Evolutionary conservation across 2,888 invertebrate species (phyloP).

Genomic region (Drosophila mercatorum): DNA sequence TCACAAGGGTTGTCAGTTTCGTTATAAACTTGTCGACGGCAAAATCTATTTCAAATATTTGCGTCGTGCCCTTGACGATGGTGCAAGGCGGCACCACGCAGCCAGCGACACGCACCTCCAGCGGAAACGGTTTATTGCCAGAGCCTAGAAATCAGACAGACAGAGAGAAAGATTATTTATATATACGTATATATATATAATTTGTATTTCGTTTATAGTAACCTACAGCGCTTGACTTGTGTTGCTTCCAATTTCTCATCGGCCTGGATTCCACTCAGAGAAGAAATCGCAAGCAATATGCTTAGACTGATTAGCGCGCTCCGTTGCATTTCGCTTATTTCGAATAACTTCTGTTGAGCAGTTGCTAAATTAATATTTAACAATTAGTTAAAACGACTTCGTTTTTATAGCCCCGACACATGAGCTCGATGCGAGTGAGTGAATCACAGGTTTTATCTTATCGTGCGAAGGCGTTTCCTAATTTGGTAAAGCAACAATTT

Average conservation of each 20-base stretch:
- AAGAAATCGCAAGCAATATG: conserved; percentile 30
- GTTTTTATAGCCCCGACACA: conserved; percentile 44
- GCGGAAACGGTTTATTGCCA: conserved; percentile 72
- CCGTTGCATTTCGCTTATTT: conserved; percentile 38
- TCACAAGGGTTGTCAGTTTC: conserved; percentile 59
- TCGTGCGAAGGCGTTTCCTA: conserved; percentile 27
- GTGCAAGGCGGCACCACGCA: conserved; percentile 81
- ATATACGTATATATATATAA: background rate
- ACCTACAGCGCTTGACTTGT: conserved; percentile 73
- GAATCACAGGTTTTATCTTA: conserved; percentile 28
- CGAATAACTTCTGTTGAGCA: conserved; percentile 26
- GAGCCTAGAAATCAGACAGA: conserved; percentile 56
- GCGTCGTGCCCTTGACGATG: conserved; percentile 75
- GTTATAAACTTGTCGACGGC: conserved; percentile 69
- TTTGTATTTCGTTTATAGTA: background rate
- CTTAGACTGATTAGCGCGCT: conserved; percentile 36
- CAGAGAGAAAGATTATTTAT: background rate
- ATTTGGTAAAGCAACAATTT: conserved; percentile 28
- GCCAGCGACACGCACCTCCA: conserved; percentile 73
- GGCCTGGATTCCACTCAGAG: conserved; percentile 16
- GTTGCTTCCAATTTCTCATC: conserved; percentile 51
- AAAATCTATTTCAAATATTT: conserved; percentile 80
- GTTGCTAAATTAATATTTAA: conserved; percentile 31
- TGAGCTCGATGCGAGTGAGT: conserved; percentile 25
- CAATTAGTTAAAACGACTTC: conserved; percentile 12